Evolutionary conservation across 2,888 invertebrate species (phyloP).

Genomic region (Apamea monoglypha): DNA sequence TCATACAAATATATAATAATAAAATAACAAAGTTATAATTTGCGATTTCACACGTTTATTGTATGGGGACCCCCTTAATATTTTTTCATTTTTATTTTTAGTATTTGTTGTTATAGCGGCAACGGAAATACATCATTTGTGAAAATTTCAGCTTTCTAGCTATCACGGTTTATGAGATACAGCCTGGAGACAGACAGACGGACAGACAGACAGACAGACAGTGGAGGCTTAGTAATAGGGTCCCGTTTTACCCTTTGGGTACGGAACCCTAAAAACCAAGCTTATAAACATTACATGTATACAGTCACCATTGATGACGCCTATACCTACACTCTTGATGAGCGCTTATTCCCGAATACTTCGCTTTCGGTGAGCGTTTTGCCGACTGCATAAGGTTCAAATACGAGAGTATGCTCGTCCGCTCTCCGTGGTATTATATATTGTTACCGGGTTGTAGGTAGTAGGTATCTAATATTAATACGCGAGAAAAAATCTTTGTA

Average conservation of each 20-base stretch:
- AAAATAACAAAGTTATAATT: conserved; percentile 46
- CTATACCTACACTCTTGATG: conserved; percentile 54
- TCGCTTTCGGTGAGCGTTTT: conserved; percentile 55
- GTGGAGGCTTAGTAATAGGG: conserved; percentile 21
- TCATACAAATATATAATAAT: conserved; percentile 40
- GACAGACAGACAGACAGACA: conserved; percentile 11
- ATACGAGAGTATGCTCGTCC: conserved; percentile 54
- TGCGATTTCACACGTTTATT: conserved; percentile 46
- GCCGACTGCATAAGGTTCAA: conserved; percentile 54
- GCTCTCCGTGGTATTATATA: conserved; percentile 53
- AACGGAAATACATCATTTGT: conserved; percentile 45
- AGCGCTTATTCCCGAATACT: conserved; percentile 57
- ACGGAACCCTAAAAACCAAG: conserved; percentile 45
- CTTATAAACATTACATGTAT: conserved; percentile 50
- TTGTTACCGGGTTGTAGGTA: conserved; percentile 58
- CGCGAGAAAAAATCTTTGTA: conserved; percentile 51
- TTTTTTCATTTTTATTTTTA: conserved; percentile 44
- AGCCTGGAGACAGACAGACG: conserved; percentile 26
- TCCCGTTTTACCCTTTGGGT: conserved; percentile 40
- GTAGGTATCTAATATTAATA: conserved; percentile 54
- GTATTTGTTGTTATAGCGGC: conserved; percentile 51
- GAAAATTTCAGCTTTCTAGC: conserved; percentile 37
- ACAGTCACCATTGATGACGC: conserved; percentile 56
- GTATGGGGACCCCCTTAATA: conserved; percentile 44
- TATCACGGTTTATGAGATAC: conserved; percentile 29